Conservation (phyloP, 2,888 invertebrate genomes). For the Cryptus armator region DNA sequence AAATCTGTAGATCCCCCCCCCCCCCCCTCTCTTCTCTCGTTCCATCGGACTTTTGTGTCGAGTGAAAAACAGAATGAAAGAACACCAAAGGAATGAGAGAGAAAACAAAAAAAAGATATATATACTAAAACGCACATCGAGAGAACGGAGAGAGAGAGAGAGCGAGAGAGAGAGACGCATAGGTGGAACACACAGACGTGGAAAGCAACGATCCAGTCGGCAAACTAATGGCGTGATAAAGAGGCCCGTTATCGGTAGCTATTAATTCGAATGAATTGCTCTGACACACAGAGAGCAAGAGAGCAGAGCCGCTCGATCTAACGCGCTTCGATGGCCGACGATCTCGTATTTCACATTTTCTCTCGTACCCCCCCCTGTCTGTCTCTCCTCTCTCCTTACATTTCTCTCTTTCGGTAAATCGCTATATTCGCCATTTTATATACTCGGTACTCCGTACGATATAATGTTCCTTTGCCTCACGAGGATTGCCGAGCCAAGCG, state of each 20-base stretch:
- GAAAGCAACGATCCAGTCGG: conserved; percentile 65
- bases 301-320: conserved; percentile 57
- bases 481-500: conserved; percentile 27
- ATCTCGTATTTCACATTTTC: conserved; percentile 67
- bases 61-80: conserved; percentile 36
- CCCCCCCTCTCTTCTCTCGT: conserved; percentile 8
- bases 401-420: conserved; percentile 4
- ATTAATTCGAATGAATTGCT: conserved; percentile 80
- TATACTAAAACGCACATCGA: conserved; percentile 22
- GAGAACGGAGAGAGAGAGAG: conserved; percentile 30
- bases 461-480: conserved; percentile 35
- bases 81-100: conserved; percentile 38
- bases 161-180: too few species aligned
- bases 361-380: conserved; percentile 37
- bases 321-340: conserved; percentile 64
- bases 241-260: conserved; percentile 73
- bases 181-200: conserved; percentile 53
- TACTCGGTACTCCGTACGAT: not conserved
- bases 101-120: not conserved
- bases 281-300: conserved; percentile 70
- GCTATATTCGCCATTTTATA: conserved; percentile 7
- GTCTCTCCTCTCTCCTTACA: conserved; percentile 30
- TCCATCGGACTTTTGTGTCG: conserved; percentile 37
- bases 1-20: conserved; percentile 68
- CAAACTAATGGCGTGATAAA: conserved; percentile 76